Evolutionary conservation across 2,797 vertebrate genomes (phyloP).

Genomic region (Sebastes trivittatus): DNA sequence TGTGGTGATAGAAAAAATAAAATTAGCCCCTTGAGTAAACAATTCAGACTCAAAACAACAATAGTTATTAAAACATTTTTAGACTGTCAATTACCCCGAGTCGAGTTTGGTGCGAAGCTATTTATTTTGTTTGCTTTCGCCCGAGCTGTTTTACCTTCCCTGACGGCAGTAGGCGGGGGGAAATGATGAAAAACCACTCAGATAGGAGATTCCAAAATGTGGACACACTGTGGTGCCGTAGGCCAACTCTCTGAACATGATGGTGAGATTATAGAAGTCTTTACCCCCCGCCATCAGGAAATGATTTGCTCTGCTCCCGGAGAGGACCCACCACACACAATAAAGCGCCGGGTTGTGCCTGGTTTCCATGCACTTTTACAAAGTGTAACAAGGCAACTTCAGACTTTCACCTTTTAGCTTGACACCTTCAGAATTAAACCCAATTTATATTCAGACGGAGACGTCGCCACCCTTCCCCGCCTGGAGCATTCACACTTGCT

Average conservation of each 20-base stretch:
- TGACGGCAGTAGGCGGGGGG: constrained; percentile 42
- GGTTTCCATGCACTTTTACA: constrained; percentile 34
- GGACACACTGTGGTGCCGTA: constrained; percentile 58
- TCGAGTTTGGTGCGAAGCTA: constrained; percentile 18
- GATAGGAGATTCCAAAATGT: constrained; percentile 78
- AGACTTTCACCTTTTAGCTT: constrained; percentile 61
- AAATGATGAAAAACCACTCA: constrained; percentile 75
- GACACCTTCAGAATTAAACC: constrained; percentile 65
- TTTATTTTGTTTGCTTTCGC: constrained; percentile 35
- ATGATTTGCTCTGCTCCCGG: constrained; percentile 65
- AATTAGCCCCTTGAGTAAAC: constrained; percentile 6
- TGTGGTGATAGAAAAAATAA: not conserved
- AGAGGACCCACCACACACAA: constrained; percentile 53
- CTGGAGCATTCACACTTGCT: constrained; percentile 67
- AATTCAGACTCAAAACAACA: constrained; percentile 9
- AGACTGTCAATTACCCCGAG: constrained; percentile 13
- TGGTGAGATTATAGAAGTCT: constrained; percentile 66
- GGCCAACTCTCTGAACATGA: constrained; percentile 71
- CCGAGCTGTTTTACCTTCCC: constrained; percentile 51
- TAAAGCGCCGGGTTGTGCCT: constrained; percentile 38
- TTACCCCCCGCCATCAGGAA: constrained; percentile 66
- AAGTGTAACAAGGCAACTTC: constrained; percentile 55
- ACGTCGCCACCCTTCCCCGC: constrained; percentile 44
- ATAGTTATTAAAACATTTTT: constrained; percentile 3
- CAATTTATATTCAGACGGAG: constrained; percentile 74